phyloP scores from a whole-genome alignment of 2,888 invertebrate genomes.

The Volucella zonaria region DNA sequence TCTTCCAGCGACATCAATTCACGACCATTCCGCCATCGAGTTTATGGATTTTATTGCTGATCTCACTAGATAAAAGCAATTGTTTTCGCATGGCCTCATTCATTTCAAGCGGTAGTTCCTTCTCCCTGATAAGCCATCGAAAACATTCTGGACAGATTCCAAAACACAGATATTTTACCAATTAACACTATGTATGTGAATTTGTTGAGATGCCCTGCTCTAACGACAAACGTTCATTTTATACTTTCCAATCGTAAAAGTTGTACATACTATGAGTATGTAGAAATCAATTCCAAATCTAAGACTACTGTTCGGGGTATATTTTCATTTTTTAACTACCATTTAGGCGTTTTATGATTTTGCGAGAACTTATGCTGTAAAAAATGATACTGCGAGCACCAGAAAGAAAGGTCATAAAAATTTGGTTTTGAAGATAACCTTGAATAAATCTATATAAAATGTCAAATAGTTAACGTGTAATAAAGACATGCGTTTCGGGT shows the following conservation, averaged over 20 bases:
- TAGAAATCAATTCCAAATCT: conserved; percentile 52
- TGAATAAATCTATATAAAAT: neutral
- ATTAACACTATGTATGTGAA: conserved; percentile 68
- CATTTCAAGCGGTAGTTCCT: conserved; percentile 39
- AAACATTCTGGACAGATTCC: conserved; percentile 53
- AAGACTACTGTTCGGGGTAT: conserved; percentile 45
- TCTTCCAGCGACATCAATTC: conserved; percentile 31
- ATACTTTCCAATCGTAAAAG: conserved; percentile 54
- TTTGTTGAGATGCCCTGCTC: conserved; percentile 44
- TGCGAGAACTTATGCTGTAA: conserved; percentile 31
- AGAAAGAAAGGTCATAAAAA: conserved; percentile 23
- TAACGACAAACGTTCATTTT: neutral
- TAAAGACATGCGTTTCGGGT: no score
- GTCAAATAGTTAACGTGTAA: no score
- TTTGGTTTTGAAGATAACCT: conserved; percentile 19
- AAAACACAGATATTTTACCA: conserved; percentile 70
- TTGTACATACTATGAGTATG: neutral
- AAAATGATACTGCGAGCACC: conserved; percentile 26
- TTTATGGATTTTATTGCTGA: conserved; percentile 70
- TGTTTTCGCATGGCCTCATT: conserved; percentile 52
- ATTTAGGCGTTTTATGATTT: conserved; percentile 61
- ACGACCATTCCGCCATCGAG: conserved; percentile 52
- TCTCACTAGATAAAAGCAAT: conserved; percentile 68
- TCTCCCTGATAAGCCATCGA: conserved; percentile 53
- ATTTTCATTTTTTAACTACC: conserved; percentile 45